Evolutionary conservation across 2,113 vertebrate genomes (phyloP).

Genomic region (Hypanus sabinus): DNA sequence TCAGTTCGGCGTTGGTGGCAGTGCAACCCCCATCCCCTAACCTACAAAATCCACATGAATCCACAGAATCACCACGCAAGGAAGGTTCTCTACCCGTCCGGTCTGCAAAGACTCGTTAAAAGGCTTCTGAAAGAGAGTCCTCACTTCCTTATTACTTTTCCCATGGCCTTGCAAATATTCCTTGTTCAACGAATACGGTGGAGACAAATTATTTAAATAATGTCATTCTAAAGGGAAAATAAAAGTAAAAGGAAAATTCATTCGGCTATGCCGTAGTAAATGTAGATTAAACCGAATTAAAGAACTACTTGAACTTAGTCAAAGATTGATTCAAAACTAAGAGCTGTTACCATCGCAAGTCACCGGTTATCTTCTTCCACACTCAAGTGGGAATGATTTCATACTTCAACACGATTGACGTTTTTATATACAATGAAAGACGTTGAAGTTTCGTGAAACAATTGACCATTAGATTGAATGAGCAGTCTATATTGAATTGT

Average conservation of each 20-base stretch:
- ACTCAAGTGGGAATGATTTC: background rate
- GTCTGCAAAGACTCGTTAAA: background rate
- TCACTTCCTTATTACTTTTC: background rate
- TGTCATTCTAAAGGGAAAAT: background rate
- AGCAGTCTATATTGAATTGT: background rate
- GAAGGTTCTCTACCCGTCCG: too few species aligned
- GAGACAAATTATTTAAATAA: background rate
- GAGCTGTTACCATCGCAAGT: background rate
- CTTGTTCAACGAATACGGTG: background rate
- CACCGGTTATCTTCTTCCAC: background rate
- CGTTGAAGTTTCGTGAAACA: background rate
- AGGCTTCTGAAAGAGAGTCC: too few species aligned
- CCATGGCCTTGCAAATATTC: background rate
- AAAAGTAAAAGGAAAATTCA: background rate
- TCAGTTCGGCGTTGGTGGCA: background rate
- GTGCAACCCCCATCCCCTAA: background rate
- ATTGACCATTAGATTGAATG: background rate
- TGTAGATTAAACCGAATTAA: background rate
- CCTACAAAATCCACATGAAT: background rate
- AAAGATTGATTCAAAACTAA: background rate
- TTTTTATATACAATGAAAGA: background rate
- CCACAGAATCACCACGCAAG: background rate
- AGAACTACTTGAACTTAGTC: background rate
- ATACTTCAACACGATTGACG: background rate
- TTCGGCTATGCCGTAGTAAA: background rate